Base-by-base conservation (phyloP, 2,888 invertebrate genomes). In the Crocallis elinguaria region DNA sequence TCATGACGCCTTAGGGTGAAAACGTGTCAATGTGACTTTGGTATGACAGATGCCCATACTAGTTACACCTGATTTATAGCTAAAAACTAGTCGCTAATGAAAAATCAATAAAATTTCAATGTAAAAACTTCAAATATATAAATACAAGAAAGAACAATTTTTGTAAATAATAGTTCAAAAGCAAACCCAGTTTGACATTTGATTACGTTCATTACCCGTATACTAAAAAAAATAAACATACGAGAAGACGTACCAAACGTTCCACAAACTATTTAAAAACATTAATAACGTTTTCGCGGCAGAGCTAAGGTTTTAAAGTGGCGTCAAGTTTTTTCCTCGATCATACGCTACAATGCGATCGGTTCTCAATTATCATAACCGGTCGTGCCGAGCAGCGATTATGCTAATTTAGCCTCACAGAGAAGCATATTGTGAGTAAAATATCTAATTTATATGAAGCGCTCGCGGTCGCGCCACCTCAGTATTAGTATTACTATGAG, bases 341-440 rank as follows among this genome's bases (percentile, higher is more conserved):
- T 62, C 67, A 75, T 79, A 73, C 68, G 49, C 46, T 60, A 66
- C 67, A 71, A 70, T 72, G 63, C 66, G 70, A 78, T 80, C 72
- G 69, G 63, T 66, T 62, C 55, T 52, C 49, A 59, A 77, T 82
- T 82, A 82, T 58, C 81, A 82, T 82, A 86, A 86, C 85, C 74
- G 75, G 85, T 81, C 69, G 65, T 62, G 65, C 63, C 64, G 65
- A 73, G 73, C 75, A 67, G 67, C 71, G 73, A 81, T 82, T 82
- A 84, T 82, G 79, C 60, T 80, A 82, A 85, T 83, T 77, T 73
- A 68, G 66, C 64, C 70, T 75, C 69, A 65, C 63, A 62, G 69
- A 73, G 70, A 73, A 77, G 67, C 73, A 71, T 71, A 81, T 75
- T 77, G 75, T 76, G 64, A 74, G 75, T 79, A 76, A 82, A 79